phyloP scores from a whole-genome alignment of 2,113 vertebrate species.

The Anoura caudifer region DNA sequence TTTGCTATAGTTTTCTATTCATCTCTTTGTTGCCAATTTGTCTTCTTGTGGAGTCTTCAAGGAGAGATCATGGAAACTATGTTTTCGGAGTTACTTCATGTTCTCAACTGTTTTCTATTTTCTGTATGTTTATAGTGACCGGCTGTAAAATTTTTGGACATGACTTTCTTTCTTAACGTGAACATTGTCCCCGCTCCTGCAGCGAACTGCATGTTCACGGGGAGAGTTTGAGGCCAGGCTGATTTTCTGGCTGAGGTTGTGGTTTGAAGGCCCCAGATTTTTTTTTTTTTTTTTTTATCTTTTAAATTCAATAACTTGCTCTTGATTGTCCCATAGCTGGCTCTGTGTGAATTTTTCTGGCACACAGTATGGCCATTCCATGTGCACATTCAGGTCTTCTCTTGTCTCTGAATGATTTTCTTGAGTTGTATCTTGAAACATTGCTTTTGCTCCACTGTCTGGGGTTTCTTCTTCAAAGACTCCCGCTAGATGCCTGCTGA shows the following conservation, averaged over 20 bases:
- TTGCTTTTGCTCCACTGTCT: background rate
- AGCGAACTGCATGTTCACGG: background rate
- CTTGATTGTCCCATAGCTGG: background rate
- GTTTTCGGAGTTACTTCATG: background rate
- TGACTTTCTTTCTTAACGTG: background rate
- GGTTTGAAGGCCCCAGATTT: background rate
- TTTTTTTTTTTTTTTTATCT: background rate
- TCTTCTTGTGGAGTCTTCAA: background rate
- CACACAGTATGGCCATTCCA: background rate
- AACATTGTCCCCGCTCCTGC: background rate
- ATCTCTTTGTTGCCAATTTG: background rate
- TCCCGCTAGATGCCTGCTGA: background rate
- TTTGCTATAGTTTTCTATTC: background rate
- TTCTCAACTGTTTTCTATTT: background rate
- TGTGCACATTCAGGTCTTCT: background rate
- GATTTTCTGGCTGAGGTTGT: background rate
- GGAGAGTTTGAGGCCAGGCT: background rate
- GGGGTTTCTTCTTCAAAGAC: background rate
- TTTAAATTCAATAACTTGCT: background rate
- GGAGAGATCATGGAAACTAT: background rate
- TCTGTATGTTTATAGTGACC: background rate
- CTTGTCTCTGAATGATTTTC: background rate
- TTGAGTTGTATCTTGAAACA: background rate
- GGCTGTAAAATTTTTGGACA: background rate
- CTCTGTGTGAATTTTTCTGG: background rate